These are phyloP conservation scores for Anser brachyrhynchus DNA, from an alignment of 2,113 vertebrate genomes.

Conservation along the genomic window DNA sequence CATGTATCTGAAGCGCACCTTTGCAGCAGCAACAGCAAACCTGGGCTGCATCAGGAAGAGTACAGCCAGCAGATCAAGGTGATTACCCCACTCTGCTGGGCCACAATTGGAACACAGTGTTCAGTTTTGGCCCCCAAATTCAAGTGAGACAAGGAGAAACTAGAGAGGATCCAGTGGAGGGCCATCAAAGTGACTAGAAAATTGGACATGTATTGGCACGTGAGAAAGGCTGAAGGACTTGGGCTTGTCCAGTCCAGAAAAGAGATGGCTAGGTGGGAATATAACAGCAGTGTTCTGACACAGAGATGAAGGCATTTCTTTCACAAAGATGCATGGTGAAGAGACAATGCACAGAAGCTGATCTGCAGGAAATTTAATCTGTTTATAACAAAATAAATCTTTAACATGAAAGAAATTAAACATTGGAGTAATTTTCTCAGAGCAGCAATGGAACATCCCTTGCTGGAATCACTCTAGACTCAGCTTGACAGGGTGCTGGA, in stretches of 20 bases:
- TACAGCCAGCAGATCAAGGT: neutral
- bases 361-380: neutral
- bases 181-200: neutral
- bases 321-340: neutral
- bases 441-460: neutral
- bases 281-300: neutral
- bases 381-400: neutral
- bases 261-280: neutral
- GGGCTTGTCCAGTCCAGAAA: neutral
- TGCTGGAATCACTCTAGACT: neutral
- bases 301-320: neutral
- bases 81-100: no score
- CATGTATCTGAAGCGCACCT: accelerated
- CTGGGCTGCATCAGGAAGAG: neutral
- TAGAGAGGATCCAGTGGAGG: neutral
- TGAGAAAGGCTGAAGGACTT: neutral
- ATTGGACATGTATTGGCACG: neutral
- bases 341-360: neutral
- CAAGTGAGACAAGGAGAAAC: neutral
- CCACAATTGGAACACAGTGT: neutral
- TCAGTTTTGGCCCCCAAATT: neutral
- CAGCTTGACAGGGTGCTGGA: neutral
- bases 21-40: neutral
- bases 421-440: neutral
- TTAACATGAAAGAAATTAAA: neutral